These are phyloP conservation scores for Rhynchonema sp. DNA, from an alignment of 2,888 invertebrate genomes.

Conservation along the genomic window DNA sequence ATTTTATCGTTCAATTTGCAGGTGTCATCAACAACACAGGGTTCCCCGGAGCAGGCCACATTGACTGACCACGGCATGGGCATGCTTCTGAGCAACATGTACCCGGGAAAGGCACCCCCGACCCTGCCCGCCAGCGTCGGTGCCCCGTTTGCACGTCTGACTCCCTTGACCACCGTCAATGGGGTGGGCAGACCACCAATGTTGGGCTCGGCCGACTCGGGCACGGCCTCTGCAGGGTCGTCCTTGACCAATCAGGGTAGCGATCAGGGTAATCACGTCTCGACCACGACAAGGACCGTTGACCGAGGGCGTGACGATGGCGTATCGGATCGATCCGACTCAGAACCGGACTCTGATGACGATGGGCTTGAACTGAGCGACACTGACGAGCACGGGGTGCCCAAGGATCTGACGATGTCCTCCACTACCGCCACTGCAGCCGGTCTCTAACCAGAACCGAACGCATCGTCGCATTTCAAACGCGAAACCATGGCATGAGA, in stretches of 20 bases:
- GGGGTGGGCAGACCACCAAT: not conserved
- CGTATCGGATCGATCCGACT: too few relatives aligned
- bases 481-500: too few relatives aligned
- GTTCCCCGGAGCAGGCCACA: not conserved
- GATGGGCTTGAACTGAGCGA: too few relatives aligned
- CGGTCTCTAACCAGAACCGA: too few relatives aligned
- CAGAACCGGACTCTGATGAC: too few relatives aligned
- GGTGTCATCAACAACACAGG: conserved; percentile 3
- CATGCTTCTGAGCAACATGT: not conserved
- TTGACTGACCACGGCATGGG: not conserved
- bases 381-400: too few relatives aligned
- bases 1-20: not conserved
- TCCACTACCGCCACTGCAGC: too few relatives aligned
- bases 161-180: not conserved
- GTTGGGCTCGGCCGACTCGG: not conserved
- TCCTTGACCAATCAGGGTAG: not conserved
- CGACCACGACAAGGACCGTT: too few relatives aligned
- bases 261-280: too few relatives aligned
- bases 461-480: too few relatives aligned
- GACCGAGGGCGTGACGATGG: too few relatives aligned
- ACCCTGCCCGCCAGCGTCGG: not conserved
- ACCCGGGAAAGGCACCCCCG: not conserved
- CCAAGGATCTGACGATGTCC: too few relatives aligned
- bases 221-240: not conserved
- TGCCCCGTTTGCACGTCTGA: not conserved